Percentiles rank a stretch among this genome's conserved stretches.
Evolutionary conservation across 2,797 vertebrate genomes (phyloP).

Genomic region (Monodelphis domestica): DNA sequence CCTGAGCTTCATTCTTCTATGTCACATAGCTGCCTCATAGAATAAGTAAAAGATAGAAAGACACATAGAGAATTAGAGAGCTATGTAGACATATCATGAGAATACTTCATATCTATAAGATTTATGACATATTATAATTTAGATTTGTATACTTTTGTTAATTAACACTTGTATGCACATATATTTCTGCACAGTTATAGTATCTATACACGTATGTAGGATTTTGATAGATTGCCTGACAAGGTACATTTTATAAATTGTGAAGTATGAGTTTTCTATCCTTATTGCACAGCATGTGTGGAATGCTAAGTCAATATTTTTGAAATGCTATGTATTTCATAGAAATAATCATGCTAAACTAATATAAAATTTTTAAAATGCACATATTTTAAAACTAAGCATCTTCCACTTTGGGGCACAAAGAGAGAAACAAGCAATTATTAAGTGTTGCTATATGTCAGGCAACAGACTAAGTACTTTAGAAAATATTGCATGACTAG

Average conservation of each 20-base stretch:
- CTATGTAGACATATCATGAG: neutral
- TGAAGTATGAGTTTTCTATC: neutral
- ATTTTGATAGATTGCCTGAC: neutral
- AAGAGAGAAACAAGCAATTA: no score
- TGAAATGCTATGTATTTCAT: neutral
- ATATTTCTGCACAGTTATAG: neutral
- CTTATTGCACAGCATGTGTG: neutral
- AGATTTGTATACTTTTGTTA: no score
- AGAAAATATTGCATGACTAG: no score
- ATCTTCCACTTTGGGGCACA: no score
- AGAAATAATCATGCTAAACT: neutral
- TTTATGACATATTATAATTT: neutral
- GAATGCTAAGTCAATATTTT: neutral
- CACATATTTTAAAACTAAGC: no score
- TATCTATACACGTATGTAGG: neutral
- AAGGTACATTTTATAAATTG: neutral
- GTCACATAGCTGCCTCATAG: neutral
- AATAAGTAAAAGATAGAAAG: neutral
- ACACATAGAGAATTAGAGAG: neutral
- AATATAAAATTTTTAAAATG: neutral
- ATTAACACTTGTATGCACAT: neutral
- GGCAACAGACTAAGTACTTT: no score
- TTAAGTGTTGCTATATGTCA: no score
- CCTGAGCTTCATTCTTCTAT: neutral
- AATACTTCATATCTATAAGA: neutral